Base-by-base conservation (phyloP, 1,140 invertebrate species). In the Brachionus koreanus region DNA sequence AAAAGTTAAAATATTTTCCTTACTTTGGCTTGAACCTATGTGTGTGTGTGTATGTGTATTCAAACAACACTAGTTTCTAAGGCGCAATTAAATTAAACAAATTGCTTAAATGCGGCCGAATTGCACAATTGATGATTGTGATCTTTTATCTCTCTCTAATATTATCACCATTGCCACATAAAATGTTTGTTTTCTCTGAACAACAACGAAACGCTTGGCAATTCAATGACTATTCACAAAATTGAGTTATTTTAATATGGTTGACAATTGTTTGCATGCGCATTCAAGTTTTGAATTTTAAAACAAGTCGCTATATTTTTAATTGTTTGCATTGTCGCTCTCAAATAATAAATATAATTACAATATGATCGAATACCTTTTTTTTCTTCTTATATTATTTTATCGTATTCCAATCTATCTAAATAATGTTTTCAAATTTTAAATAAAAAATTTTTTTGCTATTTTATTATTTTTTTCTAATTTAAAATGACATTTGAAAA, bases 211-310 rank as follows among this genome's bases (percentile, higher is more conserved):
- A 65, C 13, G 33, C 25, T 37, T 65, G 33, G 63, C 25, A 65
- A 65, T n/a, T 12, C 43, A 37, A 33, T 13, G 63, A 65, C 13
- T 33, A 65, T 33, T 33, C 25, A 65, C 25, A 65, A 69, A 69
- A 69, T 69, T 69, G 65, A 69, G 65, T 39, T 69, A 69, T 69
- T 69, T 69, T 69, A 69, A 69, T 69, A 37, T 69, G 65, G 65
- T 69, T 69, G 65, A 69, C 65, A 69, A 69, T 69, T 19, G 37
- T 65, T 65, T 33, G n/a, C 2, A 65, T 23, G 13, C n/a, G 25
- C 25, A 65, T 13, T 65, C 33, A 39, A 39, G 37, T 39, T 37
- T 16, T 12, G 5, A 46, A 46, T 74, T 43, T 74, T 42, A 6
- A 74, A 74, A 74, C 69, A 74, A 74, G 69, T 74, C 69, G 65